phyloP scores from a whole-genome alignment of 2,888 invertebrate species.

The Stenoptilia bipunctidactyla region DNA sequence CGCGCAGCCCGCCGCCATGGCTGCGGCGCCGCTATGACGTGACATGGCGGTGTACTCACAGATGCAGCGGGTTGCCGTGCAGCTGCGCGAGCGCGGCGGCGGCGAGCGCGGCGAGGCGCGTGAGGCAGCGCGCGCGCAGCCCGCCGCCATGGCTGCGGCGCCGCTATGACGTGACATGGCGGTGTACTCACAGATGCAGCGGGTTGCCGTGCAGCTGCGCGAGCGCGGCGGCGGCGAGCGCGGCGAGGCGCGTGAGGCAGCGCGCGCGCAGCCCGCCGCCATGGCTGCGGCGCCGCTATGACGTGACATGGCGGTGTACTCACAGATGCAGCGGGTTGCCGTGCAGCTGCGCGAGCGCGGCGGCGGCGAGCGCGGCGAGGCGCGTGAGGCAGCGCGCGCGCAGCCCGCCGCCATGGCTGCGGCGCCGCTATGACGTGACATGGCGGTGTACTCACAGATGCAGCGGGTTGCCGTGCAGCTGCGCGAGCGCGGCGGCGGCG shows the following conservation, averaged over 20 bases:
- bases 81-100: slow-evolving; percentile 40
- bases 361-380: background rate
- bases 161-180: too few relatives aligned
- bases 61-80: slow-evolving; percentile 43
- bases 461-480: background rate
- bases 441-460: slow-evolving; percentile 7
- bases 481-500: background rate
- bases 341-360: background rate
- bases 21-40: too few relatives aligned
- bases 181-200: slow-evolving; percentile 43
- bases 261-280: slow-evolving; percentile 40
- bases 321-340: slow-evolving; percentile 1
- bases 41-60: too few relatives aligned
- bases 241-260: slow-evolving; percentile 40
- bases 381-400: background rate
- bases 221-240: slow-evolving; percentile 49
- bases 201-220: slow-evolving; percentile 43
- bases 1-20: too few relatives aligned
- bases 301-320: too few relatives aligned
- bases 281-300: slow-evolving; percentile 38
- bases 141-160: slow-evolving; percentile 39
- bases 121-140: slow-evolving; percentile 34
- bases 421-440: slow-evolving; percentile 36
- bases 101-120: slow-evolving; percentile 51
- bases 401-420: slow-evolving; percentile 27